Conservation (phyloP, 2,888 invertebrate species). For the Marasmarcha lunaedactyla region DNA sequence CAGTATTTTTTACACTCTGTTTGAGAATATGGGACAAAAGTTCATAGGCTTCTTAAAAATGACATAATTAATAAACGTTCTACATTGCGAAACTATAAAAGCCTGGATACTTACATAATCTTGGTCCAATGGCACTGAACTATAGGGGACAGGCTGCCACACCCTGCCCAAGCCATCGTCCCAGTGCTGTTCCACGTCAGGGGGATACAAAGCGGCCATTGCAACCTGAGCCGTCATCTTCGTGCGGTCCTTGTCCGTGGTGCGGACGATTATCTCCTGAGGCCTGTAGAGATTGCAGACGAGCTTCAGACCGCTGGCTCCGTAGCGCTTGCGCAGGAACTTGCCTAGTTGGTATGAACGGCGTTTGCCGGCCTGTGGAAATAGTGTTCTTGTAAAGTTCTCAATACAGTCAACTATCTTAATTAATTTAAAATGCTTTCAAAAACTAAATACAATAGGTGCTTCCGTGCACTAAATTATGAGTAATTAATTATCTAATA, state of each 20-base stretch:
- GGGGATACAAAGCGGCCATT: slow-evolving; percentile 50
- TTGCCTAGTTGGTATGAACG: slow-evolving; percentile 46
- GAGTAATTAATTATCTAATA: too few relatives aligned
- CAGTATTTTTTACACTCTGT: too few relatives aligned
- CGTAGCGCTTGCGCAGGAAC: slow-evolving; percentile 40
- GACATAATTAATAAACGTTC: too few relatives aligned
- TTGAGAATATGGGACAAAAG: too few relatives aligned
- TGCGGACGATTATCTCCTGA: slow-evolving; percentile 39
- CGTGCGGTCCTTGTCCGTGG: slow-evolving; percentile 55
- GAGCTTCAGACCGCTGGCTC: slow-evolving; percentile 27
- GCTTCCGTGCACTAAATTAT: too few relatives aligned
- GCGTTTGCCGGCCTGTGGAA: slow-evolving; percentile 38
- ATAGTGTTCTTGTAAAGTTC: background rate
- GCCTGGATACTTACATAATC: slow-evolving; percentile 45
- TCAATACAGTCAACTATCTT: too few relatives aligned
- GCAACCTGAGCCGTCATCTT: slow-evolving; percentile 50
- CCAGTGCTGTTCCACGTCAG: slow-evolving; percentile 50
- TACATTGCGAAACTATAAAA: too few relatives aligned
- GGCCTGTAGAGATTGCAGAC: slow-evolving; percentile 39
- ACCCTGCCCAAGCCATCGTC: slow-evolving; percentile 43
- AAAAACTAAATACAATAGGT: too few relatives aligned
- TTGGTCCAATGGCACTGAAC: slow-evolving; percentile 36
- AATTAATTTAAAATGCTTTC: too few relatives aligned
- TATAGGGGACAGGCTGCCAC: slow-evolving; percentile 57
- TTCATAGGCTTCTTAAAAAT: too few relatives aligned